phyloP scores from a whole-genome alignment of 2,888 invertebrate genomes.

The Romanomermis culicivorax region DNA sequence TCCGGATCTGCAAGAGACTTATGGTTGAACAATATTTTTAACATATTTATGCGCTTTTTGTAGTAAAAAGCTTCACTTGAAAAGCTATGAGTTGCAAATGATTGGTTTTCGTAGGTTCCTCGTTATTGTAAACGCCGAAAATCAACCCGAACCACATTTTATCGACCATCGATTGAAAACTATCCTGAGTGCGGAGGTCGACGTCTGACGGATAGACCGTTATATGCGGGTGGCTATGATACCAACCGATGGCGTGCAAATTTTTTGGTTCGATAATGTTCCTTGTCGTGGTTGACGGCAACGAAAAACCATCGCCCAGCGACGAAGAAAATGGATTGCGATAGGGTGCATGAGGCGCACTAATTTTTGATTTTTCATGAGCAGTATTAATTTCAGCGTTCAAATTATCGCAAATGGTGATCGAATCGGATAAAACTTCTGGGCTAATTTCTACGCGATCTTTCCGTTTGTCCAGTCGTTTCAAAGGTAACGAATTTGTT shows the following conservation, averaged over 20 bases:
- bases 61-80: too few relatives aligned
- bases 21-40: too few relatives aligned
- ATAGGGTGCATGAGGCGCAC: too few relatives aligned
- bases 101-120: neutral
- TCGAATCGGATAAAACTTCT: conserved; percentile 2
- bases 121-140: conserved; percentile 10
- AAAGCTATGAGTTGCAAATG: conserved; percentile 6
- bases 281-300: too few relatives aligned
- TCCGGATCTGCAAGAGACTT: too few relatives aligned
- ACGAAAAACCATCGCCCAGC: too few relatives aligned
- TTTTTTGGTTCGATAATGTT: too few relatives aligned
- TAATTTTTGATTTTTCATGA: too few relatives aligned
- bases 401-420: neutral
- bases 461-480: conserved; percentile 11
- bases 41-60: too few relatives aligned
- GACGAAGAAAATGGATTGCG: too few relatives aligned
- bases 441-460: conserved; percentile 10
- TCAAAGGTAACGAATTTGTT: neutral
- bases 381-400: too few relatives aligned
- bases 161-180: conserved; percentile 3
- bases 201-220: conserved; percentile 10
- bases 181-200: conserved; percentile 9
- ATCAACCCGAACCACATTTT: conserved; percentile 8
- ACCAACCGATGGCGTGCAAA: conserved; percentile 11
- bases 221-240: conserved; percentile 12